Evolutionary conservation across 2,888 invertebrate species (phyloP).

Genomic region (Parapristionchus giblindavisi): DNA sequence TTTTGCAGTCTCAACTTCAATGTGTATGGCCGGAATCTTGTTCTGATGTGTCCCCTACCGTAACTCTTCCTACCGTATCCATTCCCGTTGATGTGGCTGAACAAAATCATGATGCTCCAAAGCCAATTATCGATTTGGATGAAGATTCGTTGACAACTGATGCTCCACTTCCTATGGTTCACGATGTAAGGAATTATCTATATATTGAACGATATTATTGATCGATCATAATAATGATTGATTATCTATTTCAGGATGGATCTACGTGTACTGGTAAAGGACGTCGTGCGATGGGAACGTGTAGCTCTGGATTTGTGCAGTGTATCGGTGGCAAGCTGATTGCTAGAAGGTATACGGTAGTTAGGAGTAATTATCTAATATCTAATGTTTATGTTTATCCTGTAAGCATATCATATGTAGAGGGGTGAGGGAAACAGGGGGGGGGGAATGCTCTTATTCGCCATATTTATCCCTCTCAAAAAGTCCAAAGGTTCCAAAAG

Average conservation of each 20-base stretch:
- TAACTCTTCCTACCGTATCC: background rate
- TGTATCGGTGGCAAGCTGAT: conserved; percentile 30
- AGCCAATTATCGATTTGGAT: conserved; percentile 1
- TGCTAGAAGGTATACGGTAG: conserved; percentile 33
- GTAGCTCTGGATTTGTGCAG: conserved; percentile 27
- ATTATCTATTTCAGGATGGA: conserved; percentile 19
- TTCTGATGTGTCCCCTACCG: background rate
- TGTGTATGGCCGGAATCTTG: conserved; percentile 16
- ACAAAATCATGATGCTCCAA: no score
- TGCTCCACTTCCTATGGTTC: background rate
- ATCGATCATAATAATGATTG: background rate
- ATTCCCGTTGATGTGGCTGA: conserved; percentile 1
- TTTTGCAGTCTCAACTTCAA: background rate
- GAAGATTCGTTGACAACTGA: conserved; percentile 5
- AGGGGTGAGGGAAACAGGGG: background rate
- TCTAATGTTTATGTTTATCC: no score
- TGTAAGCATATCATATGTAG: no score
- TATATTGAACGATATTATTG: background rate
- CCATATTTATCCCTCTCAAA: no score
- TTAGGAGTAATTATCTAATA: no score
- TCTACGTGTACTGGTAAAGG: conserved; percentile 28
- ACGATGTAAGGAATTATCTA: background rate
- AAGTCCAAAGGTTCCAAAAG: background rate
- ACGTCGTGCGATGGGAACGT: conserved; percentile 19
- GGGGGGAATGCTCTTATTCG: background rate